A percentile compares a stretch with the other conserved stretches of the same genome.
Conservation (phyloP, 2,113 vertebrate genomes). For the Brachirus orientalis region DNA sequence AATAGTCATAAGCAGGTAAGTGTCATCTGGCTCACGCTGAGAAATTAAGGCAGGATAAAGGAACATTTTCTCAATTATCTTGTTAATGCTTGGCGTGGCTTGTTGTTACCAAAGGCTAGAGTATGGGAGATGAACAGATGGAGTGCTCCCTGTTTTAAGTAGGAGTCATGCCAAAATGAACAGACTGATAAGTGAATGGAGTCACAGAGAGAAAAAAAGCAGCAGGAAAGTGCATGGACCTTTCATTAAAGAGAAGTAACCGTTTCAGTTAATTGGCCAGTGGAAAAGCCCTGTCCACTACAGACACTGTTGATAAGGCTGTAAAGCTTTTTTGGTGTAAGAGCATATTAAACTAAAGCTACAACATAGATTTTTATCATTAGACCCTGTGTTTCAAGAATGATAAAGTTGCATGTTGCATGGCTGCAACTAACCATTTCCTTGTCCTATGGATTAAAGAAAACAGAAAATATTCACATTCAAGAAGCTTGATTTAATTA, state of each 20-base stretch:
- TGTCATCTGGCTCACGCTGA: slow-evolving; percentile 17
- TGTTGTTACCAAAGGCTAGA: slow-evolving; percentile 16
- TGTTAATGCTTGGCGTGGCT: slow-evolving; percentile 2
- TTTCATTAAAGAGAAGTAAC: not conserved
- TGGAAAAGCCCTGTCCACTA: not conserved
- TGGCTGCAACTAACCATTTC: too few species aligned
- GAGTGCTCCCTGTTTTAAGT: slow-evolving; percentile 50
- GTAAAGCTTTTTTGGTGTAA: too few species aligned
- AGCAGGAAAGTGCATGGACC: slow-evolving; percentile 14
- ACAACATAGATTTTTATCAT: too few species aligned
- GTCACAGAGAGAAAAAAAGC: not conserved
- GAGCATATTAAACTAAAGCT: too few species aligned
- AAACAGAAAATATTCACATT: too few species aligned
- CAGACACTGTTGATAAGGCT: not conserved
- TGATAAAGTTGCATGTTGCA: too few species aligned
- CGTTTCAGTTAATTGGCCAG: not conserved
- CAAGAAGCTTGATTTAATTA: too few species aligned
- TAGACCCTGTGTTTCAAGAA: too few species aligned
- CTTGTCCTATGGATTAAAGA: too few species aligned
- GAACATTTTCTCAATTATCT: slow-evolving; percentile 39
- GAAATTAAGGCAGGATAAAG: slow-evolving; percentile 15
- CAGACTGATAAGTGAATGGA: slow-evolving; percentile 51
- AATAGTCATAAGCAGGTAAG: slow-evolving; percentile 26
- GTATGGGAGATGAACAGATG: slow-evolving; percentile 61
- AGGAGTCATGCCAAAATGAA: slow-evolving; percentile 40